phyloP scores from a whole-genome alignment of 2,113 vertebrate species.

The Boulengeromyrus knoepffleri region DNA sequence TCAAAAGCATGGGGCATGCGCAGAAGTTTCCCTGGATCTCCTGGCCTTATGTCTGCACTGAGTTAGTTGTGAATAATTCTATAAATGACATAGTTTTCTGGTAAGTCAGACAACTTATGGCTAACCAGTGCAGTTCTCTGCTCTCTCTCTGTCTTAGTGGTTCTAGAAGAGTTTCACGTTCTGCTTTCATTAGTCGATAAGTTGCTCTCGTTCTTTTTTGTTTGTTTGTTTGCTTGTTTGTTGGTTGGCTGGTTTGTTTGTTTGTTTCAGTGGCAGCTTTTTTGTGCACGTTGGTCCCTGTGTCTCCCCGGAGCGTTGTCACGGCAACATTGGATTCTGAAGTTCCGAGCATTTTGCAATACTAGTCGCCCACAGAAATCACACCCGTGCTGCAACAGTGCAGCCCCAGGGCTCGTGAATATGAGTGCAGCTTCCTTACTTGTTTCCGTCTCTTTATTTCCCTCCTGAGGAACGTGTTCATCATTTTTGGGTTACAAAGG shows the following conservation, averaged over 20 bases:
- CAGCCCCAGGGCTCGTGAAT: not conserved
- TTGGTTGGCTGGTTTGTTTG: conserved; percentile 53
- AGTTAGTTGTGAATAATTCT: conserved; percentile 58
- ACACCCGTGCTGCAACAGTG: not conserved
- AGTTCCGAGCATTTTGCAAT: not conserved
- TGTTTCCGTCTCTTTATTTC: not conserved
- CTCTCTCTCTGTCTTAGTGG: conserved; percentile 50
- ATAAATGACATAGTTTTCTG: conserved; percentile 72
- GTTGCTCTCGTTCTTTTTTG: conserved; percentile 36
- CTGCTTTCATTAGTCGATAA: conserved; percentile 57
- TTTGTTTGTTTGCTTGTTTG: conserved; percentile 53
- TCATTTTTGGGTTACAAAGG: not conserved
- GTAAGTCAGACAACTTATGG: conserved; percentile 64
- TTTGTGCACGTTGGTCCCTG: conserved; percentile 21
- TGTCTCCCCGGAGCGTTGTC: conserved; percentile 29
- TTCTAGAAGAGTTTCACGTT: conserved; percentile 51
- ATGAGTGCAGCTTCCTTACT: not conserved
- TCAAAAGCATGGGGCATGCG: conserved; percentile 46
- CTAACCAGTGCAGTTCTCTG: conserved; percentile 61
- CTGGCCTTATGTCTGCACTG: conserved; percentile 42
- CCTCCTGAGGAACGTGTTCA: not conserved
- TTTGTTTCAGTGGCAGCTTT: conserved; percentile 56
- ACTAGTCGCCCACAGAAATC: not conserved
- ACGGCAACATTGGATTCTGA: not conserved
- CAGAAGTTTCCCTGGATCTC: conserved; percentile 58